These are phyloP conservation scores for Pteropus alecto DNA, from an alignment of 2,113 vertebrate species.

Conservation along the genomic window DNA sequence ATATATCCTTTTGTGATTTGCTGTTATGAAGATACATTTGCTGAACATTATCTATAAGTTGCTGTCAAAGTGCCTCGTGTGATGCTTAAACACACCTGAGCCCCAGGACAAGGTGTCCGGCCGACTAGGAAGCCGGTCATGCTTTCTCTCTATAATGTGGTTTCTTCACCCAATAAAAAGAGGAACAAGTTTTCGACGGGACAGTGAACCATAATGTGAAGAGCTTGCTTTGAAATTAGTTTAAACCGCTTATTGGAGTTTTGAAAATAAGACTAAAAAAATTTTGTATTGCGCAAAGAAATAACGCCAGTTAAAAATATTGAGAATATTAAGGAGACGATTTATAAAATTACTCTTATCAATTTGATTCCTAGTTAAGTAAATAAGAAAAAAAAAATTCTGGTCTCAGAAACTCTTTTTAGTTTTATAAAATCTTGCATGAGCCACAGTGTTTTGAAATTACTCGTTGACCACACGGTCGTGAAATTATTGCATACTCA, in stretches of 20 bases:
- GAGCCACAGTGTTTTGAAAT: background rate
- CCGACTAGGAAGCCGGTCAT: accelerated
- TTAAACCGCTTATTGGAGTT: background rate
- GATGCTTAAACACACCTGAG: background rate
- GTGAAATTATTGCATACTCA: background rate
- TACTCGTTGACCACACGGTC: background rate
- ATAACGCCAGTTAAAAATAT: background rate
- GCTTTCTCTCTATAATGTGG: background rate
- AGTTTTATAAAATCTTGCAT: background rate
- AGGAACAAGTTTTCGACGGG: background rate
- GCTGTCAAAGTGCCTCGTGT: background rate
- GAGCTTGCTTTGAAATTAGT: background rate
- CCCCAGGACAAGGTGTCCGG: accelerated
- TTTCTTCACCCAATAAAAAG: background rate
- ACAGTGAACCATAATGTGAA: background rate
- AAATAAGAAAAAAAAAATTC: background rate
- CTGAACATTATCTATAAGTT: background rate
- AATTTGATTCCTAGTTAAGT: background rate
- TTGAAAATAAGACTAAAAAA: background rate
- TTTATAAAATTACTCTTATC: background rate
- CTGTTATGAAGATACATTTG: background rate
- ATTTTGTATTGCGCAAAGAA: background rate
- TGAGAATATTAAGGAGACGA: background rate
- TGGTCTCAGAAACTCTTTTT: background rate
- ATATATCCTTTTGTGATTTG: background rate